These are phyloP conservation scores for Oxyura jamaicensis DNA, from an alignment of 2,113 vertebrate genomes.

Conservation along the genomic window DNA sequence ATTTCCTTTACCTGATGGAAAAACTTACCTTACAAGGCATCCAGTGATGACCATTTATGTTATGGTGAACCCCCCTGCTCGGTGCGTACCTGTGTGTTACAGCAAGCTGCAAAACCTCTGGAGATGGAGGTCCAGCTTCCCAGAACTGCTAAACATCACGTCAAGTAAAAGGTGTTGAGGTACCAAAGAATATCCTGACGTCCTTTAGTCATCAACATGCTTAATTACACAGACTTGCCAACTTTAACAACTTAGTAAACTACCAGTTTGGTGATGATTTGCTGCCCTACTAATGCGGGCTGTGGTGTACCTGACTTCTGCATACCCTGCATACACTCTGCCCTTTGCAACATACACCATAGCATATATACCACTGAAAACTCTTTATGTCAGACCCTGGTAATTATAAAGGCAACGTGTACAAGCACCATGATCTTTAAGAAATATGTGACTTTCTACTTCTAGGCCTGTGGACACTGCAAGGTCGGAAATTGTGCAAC, in stretches of 20 bases:
- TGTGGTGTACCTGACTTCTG: background rate
- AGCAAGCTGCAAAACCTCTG: background rate
- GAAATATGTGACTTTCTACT: background rate
- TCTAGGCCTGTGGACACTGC: background rate
- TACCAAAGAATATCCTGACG: background rate
- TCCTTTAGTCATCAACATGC: background rate
- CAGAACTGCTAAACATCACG: background rate
- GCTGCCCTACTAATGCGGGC: accelerated
- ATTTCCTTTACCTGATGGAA: background rate
- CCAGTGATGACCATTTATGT: background rate
- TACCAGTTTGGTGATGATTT: background rate
- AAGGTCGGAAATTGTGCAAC: background rate
- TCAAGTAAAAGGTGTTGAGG: background rate
- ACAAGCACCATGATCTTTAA: background rate
- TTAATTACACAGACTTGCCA: background rate
- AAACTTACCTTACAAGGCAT: background rate
- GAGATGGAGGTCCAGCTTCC: background rate
- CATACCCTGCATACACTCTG: background rate
- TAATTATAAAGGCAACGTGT: background rate
- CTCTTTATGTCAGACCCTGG: background rate
- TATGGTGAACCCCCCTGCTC: background rate
- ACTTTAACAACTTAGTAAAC: background rate
- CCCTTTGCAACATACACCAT: background rate
- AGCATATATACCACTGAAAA: background rate
- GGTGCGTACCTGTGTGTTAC: background rate